Conservation (phyloP, 2,797 vertebrate genomes). For the Macrochelys suwanniensis region DNA sequence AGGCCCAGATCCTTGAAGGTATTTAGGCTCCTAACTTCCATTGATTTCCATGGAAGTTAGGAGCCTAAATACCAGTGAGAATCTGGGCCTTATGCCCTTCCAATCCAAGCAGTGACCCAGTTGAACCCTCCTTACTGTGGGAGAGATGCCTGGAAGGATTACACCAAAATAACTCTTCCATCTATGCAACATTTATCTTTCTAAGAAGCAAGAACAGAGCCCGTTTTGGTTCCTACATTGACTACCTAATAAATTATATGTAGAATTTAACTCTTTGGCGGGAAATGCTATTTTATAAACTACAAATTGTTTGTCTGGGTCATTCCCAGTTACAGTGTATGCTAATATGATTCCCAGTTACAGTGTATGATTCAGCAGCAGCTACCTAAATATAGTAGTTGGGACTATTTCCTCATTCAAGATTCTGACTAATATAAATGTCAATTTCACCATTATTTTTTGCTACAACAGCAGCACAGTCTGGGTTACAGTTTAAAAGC, state of each 20-base stretch:
- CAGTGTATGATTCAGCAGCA: background rate
- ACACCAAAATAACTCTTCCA: constrained; percentile 7
- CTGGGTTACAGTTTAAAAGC: background rate
- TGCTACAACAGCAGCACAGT: background rate
- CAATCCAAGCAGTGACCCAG: background rate
- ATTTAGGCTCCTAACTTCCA: background rate
- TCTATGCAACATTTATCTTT: background rate
- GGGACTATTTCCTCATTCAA: background rate
- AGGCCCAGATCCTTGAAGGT: background rate
- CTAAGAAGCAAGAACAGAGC: constrained; percentile 53
- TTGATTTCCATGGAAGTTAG: background rate
- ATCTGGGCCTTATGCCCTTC: background rate
- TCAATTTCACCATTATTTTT: background rate
- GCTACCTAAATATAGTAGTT: background rate
- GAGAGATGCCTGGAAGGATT: background rate
- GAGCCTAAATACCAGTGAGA: background rate
- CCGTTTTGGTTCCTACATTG: background rate
- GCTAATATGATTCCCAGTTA: background rate
- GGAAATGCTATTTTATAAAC: constrained; percentile 10
- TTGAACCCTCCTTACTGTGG: constrained; percentile 5
- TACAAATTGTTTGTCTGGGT: background rate
- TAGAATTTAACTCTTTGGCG: background rate
- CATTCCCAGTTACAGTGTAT: background rate
- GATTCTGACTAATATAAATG: background rate
- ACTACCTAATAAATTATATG: background rate